These are phyloP conservation scores for Carlito syrichta DNA, from an alignment of 2,113 vertebrate species.

Conservation along the genomic window DNA sequence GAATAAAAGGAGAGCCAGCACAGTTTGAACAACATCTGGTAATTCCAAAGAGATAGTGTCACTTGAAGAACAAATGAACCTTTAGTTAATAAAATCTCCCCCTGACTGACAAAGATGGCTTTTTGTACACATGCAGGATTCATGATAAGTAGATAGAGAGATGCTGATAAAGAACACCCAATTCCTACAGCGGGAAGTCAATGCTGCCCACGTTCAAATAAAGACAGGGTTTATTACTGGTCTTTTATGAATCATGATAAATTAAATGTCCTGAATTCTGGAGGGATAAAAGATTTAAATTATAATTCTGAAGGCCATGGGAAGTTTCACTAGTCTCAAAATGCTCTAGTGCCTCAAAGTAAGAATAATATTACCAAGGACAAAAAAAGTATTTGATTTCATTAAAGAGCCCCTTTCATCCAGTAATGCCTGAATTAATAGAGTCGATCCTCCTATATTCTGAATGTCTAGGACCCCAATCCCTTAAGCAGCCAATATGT, in stretches of 20 bases:
- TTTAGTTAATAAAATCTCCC: slow-evolving; percentile 69
- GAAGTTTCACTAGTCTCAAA: slow-evolving; percentile 21
- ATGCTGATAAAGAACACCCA: not conserved
- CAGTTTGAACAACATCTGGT: slow-evolving; percentile 61
- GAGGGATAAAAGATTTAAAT: slow-evolving; percentile 58
- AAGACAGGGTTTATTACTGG: slow-evolving; percentile 46
- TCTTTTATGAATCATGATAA: slow-evolving; percentile 39
- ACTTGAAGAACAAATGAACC: slow-evolving; percentile 67
- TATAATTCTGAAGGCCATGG: slow-evolving; percentile 20
- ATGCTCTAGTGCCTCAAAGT: not conserved
- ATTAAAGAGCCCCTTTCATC: not conserved
- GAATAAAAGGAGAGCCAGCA: slow-evolving; percentile 38
- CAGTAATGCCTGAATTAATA: not conserved
- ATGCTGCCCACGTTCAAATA: slow-evolving; percentile 38
- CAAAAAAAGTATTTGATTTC: not conserved
- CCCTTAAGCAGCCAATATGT: not conserved
- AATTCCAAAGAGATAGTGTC: slow-evolving; percentile 67
- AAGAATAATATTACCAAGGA: slow-evolving; percentile 15
- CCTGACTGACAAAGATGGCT: slow-evolving; percentile 50
- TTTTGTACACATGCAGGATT: slow-evolving; percentile 38
- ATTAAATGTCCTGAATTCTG: slow-evolving; percentile 51
- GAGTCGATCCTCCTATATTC: rapidly evolving
- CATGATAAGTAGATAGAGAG: slow-evolving; percentile 52
- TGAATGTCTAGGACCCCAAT: not conserved
- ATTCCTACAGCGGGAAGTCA: slow-evolving; percentile 36